Percentiles rank a stretch among this genome's conserved stretches.
Conservation (phyloP, 92 coral and sea anemone genomes). For the Pocillopora grandis region DNA sequence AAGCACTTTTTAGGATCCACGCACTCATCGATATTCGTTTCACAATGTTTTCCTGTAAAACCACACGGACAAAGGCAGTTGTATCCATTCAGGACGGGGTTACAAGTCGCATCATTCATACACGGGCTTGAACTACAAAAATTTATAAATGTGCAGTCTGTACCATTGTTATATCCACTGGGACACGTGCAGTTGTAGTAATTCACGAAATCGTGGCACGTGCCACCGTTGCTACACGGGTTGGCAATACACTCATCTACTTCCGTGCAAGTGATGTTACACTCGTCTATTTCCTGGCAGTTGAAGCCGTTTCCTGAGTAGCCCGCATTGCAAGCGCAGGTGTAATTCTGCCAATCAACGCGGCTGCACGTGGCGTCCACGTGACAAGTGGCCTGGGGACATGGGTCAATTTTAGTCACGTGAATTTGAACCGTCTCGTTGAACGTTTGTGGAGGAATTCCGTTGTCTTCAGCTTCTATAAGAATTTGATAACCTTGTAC, state of each 20-base stretch:
- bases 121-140: conserved; percentile 71
- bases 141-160: conserved; percentile 41
- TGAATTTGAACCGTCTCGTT: conserved; percentile 65
- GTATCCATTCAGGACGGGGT: conserved; percentile 30
- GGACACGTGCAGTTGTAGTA: conserved; percentile 71
- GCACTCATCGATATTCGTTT: conserved; percentile 76
- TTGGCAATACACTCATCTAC: conserved; percentile 77
- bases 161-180: conserved; percentile 53
- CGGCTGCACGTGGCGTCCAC: conserved; percentile 78
- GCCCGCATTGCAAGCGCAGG: conserved; percentile 80
- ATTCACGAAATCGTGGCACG: conserved; percentile 69
- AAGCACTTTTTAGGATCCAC: conserved; percentile 12
- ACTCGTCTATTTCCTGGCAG: conserved; percentile 87
- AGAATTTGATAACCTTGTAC: conserved; percentile 48
- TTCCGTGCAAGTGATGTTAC: conserved; percentile 56
- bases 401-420: conserved; percentile 83
- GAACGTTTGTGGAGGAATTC: conserved; percentile 57
- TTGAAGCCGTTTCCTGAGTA: conserved; percentile 77
- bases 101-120: conserved; percentile 47
- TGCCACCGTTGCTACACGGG: conserved; percentile 65
- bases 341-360: conserved; percentile 63
- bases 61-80: conserved; percentile 72
- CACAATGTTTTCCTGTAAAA: conserved; percentile 63
- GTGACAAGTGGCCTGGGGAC: conserved; percentile 64
- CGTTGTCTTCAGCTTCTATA: conserved; percentile 70